phyloP scores from a whole-genome alignment of 2,888 invertebrate genomes.

The Urechis unicinctus region DNA sequence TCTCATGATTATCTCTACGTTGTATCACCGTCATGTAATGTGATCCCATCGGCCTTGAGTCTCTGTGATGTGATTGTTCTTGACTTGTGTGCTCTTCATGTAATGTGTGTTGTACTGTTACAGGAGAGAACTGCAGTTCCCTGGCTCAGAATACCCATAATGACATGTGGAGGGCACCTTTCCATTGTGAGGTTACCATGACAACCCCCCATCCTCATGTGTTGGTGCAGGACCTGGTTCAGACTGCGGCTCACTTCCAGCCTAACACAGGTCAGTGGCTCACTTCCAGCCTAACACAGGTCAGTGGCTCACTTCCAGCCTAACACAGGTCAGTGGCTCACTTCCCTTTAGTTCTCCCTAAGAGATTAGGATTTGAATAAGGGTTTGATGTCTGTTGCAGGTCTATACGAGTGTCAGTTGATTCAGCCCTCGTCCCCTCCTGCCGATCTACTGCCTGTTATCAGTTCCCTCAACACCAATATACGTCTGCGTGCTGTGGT shows the following conservation, averaged over 20 bases:
- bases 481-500: conserved; percentile 27
- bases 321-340: not conserved
- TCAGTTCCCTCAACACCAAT: conserved; percentile 28
- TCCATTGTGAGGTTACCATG: conserved; percentile 31
- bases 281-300: conserved; percentile 1
- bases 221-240: conserved; percentile 28
- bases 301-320: conserved; percentile 1
- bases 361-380: no score
- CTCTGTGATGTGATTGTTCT: no score
- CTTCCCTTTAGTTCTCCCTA: no score
- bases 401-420: conserved; percentile 2
- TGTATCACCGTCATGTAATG: no score
- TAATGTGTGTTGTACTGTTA: no score
- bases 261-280: conserved; percentile 26
- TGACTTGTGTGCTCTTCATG: no score
- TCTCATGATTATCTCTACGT: no score
- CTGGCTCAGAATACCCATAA: conserved; percentile 20
- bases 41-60: no score
- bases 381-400: no score
- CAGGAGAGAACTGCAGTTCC: conserved; percentile 32
- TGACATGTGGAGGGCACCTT: conserved; percentile 23
- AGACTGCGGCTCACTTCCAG: conserved; percentile 27
- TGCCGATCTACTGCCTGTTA: conserved; percentile 9
- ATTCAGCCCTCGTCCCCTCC: not conserved
- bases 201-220: conserved; percentile 24